Base-by-base conservation (phyloP, 2,797 vertebrate species). In the Hylomyscus alleni region DNA sequence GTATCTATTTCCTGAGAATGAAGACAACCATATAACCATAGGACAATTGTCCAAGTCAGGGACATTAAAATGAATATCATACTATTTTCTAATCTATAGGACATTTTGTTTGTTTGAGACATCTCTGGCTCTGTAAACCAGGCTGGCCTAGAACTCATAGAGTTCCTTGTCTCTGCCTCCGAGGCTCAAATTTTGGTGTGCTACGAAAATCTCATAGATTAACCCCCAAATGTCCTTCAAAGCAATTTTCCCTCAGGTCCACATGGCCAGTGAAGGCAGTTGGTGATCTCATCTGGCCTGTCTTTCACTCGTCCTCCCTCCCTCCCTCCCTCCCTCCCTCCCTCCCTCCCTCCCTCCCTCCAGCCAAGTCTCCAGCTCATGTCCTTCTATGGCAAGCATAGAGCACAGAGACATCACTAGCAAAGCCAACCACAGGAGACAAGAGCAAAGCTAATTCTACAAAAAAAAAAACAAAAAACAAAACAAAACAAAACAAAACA, bases 391-490 rank as follows among this genome's bases (percentile, higher is more conserved):
- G 47, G 60, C 72, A 82, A 14, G 77, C 67, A 50, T 86, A 9
- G 10, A 34, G 0, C 4, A 3, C 40, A 24, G 82, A 24, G 17
- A 78, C 12, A 85, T 92, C 14, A 0, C 24, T 7, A 88, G 12
- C 52, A 81, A 56, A 75, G 5, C 37, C 7, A 89, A 65, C 0
- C 85, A 19, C 93, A 96, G 8, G 37, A 77, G 34, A 90, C 0
- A 14, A 93, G 73, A 89, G 34, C 56, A 75, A 97, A 80, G 34
- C 20, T 85, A 60, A 60, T 47, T 89, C 40, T 78, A 95, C 47
- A 62, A 26, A 62, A 58, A n/a, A n/a, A n/a, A n/a, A n/a, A n/a
- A n/a, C n/a, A n/a, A n/a, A n/a, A n/a, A n/a, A n/a, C n/a, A n/a
- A n/a, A n/a, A n/a, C n/a, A n/a, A n/a, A n/a, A n/a, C n/a, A n/a